phyloP scores from a whole-genome alignment of 1,140 invertebrate species.

The Drosophila repleta region DNA sequence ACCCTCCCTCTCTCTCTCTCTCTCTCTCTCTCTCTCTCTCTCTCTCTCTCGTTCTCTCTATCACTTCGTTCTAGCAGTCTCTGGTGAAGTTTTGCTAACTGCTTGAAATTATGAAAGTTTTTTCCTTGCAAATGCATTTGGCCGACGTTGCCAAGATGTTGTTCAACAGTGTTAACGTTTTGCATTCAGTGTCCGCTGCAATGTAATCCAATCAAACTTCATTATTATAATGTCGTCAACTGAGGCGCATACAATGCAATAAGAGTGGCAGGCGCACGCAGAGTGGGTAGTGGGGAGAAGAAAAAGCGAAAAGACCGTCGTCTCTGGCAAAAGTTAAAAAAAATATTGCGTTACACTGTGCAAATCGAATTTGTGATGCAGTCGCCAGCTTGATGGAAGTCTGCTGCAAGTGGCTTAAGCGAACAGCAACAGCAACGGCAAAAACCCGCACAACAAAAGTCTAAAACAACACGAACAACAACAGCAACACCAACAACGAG shows the following conservation, averaged over 20 bases:
- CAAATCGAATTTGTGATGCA: slow-evolving; percentile 76
- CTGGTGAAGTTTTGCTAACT: slow-evolving; percentile 67
- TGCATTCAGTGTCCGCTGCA: slow-evolving; percentile 77
- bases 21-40: neutral
- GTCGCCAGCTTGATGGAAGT: slow-evolving; percentile 37
- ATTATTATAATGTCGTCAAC: slow-evolving; percentile 80
- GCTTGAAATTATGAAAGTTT: slow-evolving; percentile 79
- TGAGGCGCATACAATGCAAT: slow-evolving; percentile 67
- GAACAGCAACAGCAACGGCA: slow-evolving; percentile 32
- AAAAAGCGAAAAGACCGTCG: neutral
- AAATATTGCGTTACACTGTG: slow-evolving; percentile 73
- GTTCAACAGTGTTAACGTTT: slow-evolving; percentile 75
- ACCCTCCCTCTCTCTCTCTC: slow-evolving; percentile 35
- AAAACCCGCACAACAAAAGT: slow-evolving; percentile 20
- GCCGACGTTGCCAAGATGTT: slow-evolving; percentile 53
- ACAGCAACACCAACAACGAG: slow-evolving; percentile 5
- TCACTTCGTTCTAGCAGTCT: slow-evolving; percentile 38
- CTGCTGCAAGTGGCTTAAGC: slow-evolving; percentile 65
- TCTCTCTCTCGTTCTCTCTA: slow-evolving; percentile 1
- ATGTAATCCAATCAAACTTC: slow-evolving; percentile 81
- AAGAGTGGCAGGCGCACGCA: neutral
- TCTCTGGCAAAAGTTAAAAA: slow-evolving; percentile 55
- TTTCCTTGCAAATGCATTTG: slow-evolving; percentile 60
- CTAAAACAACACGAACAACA: slow-evolving; percentile 24
- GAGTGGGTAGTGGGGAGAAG: neutral